phyloP scores from a whole-genome alignment of 1,140 invertebrate species.

The Asobara japonica region DNA sequence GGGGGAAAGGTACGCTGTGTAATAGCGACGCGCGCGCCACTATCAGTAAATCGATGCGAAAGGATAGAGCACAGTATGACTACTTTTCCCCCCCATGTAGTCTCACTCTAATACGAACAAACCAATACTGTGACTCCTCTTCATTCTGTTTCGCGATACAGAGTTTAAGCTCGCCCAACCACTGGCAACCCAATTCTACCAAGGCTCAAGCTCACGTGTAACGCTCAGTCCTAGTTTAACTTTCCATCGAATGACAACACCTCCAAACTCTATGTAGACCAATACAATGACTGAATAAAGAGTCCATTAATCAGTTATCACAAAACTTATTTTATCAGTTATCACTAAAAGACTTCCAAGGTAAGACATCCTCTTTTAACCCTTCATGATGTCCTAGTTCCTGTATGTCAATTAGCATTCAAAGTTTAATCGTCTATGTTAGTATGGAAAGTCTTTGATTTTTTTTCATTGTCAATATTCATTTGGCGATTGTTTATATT shows the following conservation, averaged over 20 bases:
- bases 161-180: constrained; percentile 52
- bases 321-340: not conserved
- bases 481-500: not conserved
- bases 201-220: constrained; percentile 21
- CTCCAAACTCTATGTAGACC: not conserved
- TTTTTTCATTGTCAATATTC: not conserved
- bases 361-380: constrained; percentile 1
- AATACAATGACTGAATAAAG: not conserved
- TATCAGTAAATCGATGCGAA: constrained; percentile 47
- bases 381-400: not conserved
- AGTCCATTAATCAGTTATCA: not conserved
- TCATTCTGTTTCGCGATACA: constrained; percentile 27
- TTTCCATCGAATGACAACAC: constrained; percentile 5
- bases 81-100: not conserved
- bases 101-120: not conserved
- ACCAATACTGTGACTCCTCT: not conserved
- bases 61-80: constrained; percentile 26
- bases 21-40: constrained; percentile 42
- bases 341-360: not conserved
- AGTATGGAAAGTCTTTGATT: not conserved
- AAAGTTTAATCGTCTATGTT: not conserved
- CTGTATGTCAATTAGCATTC: not conserved
- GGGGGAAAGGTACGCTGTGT: constrained; percentile 5
- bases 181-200: constrained; percentile 9
- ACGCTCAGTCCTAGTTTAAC: constrained; percentile 13